phyloP scores from a whole-genome alignment of 2,888 invertebrate species.

The Byasa hedistus region DNA sequence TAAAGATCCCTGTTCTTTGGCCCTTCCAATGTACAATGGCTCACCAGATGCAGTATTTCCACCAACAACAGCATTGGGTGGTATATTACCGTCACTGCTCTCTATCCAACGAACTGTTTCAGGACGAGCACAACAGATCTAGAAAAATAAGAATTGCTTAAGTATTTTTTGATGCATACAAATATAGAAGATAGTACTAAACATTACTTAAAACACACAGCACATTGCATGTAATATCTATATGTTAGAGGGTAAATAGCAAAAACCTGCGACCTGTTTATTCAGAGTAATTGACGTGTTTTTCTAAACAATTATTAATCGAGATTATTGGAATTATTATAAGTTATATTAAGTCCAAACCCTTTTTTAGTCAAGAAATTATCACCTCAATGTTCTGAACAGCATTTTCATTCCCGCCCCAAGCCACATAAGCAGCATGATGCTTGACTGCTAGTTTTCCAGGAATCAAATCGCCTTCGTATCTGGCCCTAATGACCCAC shows the following conservation, averaged over 20 bases:
- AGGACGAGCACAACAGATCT: conserved; percentile 66
- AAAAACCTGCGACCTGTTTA: too few relatives aligned
- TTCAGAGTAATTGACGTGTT: too few relatives aligned
- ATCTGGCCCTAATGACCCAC: conserved; percentile 65
- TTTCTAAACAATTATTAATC: too few relatives aligned
- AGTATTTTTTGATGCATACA: not conserved
- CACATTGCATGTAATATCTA: too few relatives aligned
- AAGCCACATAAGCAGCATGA: conserved; percentile 61
- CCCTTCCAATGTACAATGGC: conserved; percentile 77
- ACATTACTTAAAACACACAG: too few relatives aligned
- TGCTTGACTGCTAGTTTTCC: conserved; percentile 70
- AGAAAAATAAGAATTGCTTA: conserved; percentile 31
- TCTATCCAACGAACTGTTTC: conserved; percentile 71
- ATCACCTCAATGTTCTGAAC: conserved; percentile 63
- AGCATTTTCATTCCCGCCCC: conserved; percentile 62
- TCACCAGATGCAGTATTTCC: conserved; percentile 72
- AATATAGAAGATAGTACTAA: too few relatives aligned
- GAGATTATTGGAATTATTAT: too few relatives aligned
- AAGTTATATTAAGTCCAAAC: too few relatives aligned
- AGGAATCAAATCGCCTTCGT: conserved; percentile 65
- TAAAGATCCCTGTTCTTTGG: conserved; percentile 74
- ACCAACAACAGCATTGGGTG: conserved; percentile 73
- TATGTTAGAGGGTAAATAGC: too few relatives aligned
- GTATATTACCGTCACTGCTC: conserved; percentile 62
- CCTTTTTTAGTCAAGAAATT: not conserved